phyloP scores from a whole-genome alignment of 2,888 invertebrate species.

The Euplagia quadripunctaria region DNA sequence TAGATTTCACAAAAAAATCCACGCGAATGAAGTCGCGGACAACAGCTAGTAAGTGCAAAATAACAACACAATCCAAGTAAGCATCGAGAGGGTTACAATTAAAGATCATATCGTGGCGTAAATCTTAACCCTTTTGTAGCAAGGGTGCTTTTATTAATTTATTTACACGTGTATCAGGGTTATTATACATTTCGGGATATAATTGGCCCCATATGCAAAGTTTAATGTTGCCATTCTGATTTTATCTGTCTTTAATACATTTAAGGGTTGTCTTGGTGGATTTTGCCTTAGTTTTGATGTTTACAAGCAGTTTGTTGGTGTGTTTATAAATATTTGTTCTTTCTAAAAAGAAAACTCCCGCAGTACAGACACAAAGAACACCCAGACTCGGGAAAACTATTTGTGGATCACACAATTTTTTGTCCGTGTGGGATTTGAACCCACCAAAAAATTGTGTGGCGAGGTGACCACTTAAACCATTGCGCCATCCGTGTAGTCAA shows the following conservation, averaged over 20 bases:
- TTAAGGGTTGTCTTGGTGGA: slow-evolving; percentile 56
- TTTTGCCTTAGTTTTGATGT: slow-evolving; percentile 19
- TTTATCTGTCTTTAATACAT: slow-evolving; percentile 79
- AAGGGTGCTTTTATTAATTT: slow-evolving; percentile 85
- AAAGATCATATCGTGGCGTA: slow-evolving; percentile 74
- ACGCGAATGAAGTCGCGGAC: too few relatives aligned
- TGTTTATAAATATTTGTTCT: not conserved
- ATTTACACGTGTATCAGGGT: slow-evolving; percentile 80
- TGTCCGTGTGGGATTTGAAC: too few relatives aligned
- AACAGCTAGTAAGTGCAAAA: not conserved
- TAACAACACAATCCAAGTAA: slow-evolving; percentile 33
- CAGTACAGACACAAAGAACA: too few relatives aligned
- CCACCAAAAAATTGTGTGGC: too few relatives aligned
- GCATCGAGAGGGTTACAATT: slow-evolving; percentile 58
- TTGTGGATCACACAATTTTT: too few relatives aligned
- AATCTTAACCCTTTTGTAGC: slow-evolving; percentile 78
- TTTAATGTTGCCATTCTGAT: slow-evolving; percentile 76
- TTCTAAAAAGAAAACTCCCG: too few relatives aligned
- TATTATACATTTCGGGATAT: slow-evolving; percentile 76
- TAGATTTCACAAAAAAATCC: too few relatives aligned
- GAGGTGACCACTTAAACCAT: too few relatives aligned
- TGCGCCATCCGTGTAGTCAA: too few relatives aligned
- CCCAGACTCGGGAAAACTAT: too few relatives aligned
- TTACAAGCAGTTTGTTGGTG: slow-evolving; percentile 10
- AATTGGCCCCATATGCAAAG: slow-evolving; percentile 85